Conservation (phyloP, 2,113 vertebrate genomes). For the Pygathrix nemaeus region DNA sequence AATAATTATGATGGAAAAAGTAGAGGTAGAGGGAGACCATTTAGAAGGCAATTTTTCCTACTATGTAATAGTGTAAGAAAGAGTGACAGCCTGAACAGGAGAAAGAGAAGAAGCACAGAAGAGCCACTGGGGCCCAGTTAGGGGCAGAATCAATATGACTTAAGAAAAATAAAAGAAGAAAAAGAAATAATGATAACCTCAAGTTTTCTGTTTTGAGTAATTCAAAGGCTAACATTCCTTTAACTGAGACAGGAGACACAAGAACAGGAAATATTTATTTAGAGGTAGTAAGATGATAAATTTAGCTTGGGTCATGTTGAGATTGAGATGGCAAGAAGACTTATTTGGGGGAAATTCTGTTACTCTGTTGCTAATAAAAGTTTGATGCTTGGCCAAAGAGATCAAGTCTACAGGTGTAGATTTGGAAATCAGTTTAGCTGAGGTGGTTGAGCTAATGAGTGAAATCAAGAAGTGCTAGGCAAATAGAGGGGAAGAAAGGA, state of each 20-base stretch:
- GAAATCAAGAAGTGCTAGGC: not conserved
- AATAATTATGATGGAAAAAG: not conserved
- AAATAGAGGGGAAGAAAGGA: not conserved
- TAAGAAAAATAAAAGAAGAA: not conserved
- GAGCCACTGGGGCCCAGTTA: not conserved
- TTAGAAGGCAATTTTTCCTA: not conserved
- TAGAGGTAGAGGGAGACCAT: not conserved
- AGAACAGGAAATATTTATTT: not conserved
- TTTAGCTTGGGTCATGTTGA: not conserved
- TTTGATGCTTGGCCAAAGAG: not conserved
- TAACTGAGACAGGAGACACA: not conserved
- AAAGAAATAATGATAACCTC: not conserved
- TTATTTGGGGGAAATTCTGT: not conserved
- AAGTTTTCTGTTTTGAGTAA: not conserved
- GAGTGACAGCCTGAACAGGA: not conserved
- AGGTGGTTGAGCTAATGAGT: not conserved
- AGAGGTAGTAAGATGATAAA: not conserved
- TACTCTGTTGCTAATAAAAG: slow-evolving; percentile 7
- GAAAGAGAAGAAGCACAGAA: not conserved
- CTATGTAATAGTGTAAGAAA: not conserved
- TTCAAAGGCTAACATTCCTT: not conserved
- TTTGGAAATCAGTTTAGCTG: not conserved
- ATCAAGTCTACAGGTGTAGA: not conserved
- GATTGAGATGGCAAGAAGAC: not conserved
- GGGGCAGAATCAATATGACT: not conserved